Conservation (phyloP, 2,888 invertebrate species). For the Folsomia manolachei region DNA sequence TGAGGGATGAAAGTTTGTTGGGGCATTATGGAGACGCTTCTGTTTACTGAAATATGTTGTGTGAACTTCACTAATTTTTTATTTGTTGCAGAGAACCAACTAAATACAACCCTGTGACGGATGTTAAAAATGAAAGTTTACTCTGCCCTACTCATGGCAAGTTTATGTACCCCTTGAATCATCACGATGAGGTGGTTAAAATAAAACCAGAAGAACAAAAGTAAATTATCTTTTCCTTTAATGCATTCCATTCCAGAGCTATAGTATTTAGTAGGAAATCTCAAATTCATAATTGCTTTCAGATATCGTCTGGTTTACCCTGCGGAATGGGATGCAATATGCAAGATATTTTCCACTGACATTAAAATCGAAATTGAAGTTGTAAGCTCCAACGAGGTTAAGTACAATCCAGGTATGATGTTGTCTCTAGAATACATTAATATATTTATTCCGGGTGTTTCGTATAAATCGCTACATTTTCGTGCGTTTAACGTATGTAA, state of each 20-base stretch:
- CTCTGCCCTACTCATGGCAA: slow-evolving; percentile 37
- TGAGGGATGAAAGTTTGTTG: background rate
- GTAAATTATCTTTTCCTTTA: too few species aligned
- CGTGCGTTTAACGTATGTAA: too few species aligned
- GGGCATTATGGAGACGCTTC: background rate
- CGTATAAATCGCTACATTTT: too few species aligned
- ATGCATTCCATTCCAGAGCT: too few species aligned
- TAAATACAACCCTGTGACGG: slow-evolving; percentile 11
- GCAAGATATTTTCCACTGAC: slow-evolving; percentile 27
- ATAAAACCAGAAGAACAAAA: slow-evolving; percentile 21
- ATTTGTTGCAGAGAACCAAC: slow-evolving; percentile 33
- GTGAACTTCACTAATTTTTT: slow-evolving; percentile 1
- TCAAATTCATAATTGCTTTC: slow-evolving; percentile 14
- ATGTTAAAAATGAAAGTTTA: slow-evolving; percentile 28
- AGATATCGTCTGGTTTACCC: slow-evolving; percentile 20
- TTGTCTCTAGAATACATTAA: background rate
- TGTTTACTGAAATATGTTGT: background rate
- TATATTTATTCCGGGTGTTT: too few species aligned
- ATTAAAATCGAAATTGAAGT: slow-evolving; percentile 26
- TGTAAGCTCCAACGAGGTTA: background rate
- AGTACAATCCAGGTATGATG: slow-evolving; percentile 33
- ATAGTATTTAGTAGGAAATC: background rate
- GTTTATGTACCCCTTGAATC: slow-evolving; percentile 36
- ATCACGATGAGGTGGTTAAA: slow-evolving; percentile 5
- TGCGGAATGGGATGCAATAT: slow-evolving; percentile 34